Evolutionary conservation across 1,140 invertebrate genomes (phyloP), one percentile per base, ranked within the genome.

Genomic region (Aphaenogaster rudis): DNA sequence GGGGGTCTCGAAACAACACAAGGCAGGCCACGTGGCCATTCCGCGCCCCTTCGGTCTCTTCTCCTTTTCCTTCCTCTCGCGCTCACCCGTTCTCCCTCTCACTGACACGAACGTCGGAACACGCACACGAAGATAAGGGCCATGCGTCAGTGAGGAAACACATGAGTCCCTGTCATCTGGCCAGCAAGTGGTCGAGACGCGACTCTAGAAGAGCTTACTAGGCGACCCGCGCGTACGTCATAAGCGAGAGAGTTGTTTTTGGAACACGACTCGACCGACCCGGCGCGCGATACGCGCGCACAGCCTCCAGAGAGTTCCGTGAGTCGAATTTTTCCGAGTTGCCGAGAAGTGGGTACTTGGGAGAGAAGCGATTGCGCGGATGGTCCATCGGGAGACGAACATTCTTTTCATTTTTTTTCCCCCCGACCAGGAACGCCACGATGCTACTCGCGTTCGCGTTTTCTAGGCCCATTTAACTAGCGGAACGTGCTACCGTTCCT

Each of bases 81-180:
- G 33, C 17, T 48, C 17, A 45, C 21, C 7, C 45, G 9, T 59
- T 77, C 71, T 63, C n/a, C 48, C 59, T 48, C 15, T 15, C 59
- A 9, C 54, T 7, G 39, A 17, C 33, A 21, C 48, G 11, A 74
- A 36, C 1, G 59, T 52, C 36, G 45, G 54, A 13, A 28, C 28
- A 77, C 52, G 71, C 33, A 80, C 39, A 81, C 79, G 76, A 61
- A 54, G 59, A 45, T 45, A 74, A 77, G 50, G 54, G 66, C 69
- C 67, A 86, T 90, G 81, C 81, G 88, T 85, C 90, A 88, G 74
- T 71, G 69, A 84, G 67, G 89, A 84, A 87, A 91, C 87, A 86
- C 85, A 86, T 87, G 80, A 90, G 89, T 81, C 74, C 69, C 86
- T 92, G 91, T 92, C 91, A 92, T 92, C 91, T 92, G 91, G 91